A percentile compares a stretch with the other conserved stretches of the same genome.
phyloP scores from a whole-genome alignment of 2,113 vertebrate genomes.

The Rhodinocichla rosea region DNA sequence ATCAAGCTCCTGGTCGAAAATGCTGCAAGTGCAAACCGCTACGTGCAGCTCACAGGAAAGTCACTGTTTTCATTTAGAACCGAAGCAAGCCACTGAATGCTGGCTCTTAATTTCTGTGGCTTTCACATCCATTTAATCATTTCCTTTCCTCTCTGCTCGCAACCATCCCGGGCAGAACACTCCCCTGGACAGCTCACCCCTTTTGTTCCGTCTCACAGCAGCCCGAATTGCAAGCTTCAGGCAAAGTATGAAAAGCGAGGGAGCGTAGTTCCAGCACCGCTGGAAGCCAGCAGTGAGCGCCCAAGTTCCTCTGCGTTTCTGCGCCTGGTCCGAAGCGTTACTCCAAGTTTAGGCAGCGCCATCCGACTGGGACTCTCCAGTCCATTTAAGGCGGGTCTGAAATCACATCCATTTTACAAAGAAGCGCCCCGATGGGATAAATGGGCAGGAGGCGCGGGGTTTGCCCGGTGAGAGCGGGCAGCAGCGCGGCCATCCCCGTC shows the following conservation, averaged over 20 bases:
- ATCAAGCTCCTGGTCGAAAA: background rate
- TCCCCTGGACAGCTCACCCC: background rate
- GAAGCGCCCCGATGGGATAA: rapidly evolving
- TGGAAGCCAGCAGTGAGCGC: background rate
- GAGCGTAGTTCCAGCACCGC: background rate
- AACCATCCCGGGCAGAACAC: background rate
- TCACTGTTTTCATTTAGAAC: background rate
- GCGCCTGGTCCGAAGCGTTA: background rate
- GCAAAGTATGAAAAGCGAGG: background rate
- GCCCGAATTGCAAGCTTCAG: background rate
- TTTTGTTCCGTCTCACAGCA: background rate
- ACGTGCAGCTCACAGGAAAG: background rate
- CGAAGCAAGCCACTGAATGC: background rate
- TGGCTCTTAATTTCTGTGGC: background rate
- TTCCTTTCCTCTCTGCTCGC: background rate
- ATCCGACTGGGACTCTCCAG: background rate
- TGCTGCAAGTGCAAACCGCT: background rate
- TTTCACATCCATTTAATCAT: background rate
- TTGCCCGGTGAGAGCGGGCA: rapidly evolving
- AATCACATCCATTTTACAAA: background rate
- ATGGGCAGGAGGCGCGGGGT: background rate
- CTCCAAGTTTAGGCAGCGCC: background rate
- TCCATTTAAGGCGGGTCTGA: background rate
- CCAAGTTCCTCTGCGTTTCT: background rate
- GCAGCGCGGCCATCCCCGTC: background rate